Percentiles rank a stretch among this genome's conserved stretches.
These are phyloP conservation scores for Oceanodroma tethys DNA, from an alignment of 2,113 vertebrate genomes.

Conservation along the genomic window DNA sequence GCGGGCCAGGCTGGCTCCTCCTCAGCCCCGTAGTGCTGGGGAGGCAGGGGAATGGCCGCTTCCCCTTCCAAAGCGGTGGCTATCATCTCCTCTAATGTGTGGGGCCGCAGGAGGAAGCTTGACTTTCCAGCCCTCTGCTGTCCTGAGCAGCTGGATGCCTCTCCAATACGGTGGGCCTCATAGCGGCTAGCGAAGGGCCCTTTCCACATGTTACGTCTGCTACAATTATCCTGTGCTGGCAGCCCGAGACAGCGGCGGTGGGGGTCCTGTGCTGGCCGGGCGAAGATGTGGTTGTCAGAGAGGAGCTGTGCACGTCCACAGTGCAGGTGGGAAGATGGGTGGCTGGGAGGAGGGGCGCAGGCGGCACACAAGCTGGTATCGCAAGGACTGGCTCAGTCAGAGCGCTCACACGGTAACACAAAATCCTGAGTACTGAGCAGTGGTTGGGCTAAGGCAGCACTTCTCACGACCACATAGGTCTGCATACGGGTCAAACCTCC, in stretches of 20 bases:
- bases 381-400: not conserved
- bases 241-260: too few relatives aligned
- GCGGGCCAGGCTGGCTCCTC: not conserved
- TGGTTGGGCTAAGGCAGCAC: too few relatives aligned
- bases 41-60: not conserved
- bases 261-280: not conserved
- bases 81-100: not conserved
- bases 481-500: not conserved
- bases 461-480: rapidly evolving
- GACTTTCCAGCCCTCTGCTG: not conserved
- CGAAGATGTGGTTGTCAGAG: not conserved
- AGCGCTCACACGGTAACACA: not conserved
- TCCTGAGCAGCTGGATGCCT: not conserved
- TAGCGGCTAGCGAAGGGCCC: not conserved
- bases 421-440: not conserved
- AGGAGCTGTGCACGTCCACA: not conserved
- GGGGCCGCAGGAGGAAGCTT: not conserved
- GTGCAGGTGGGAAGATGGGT: too few relatives aligned
- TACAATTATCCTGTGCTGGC: not conserved
- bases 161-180: not conserved
- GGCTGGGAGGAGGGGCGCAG: not conserved
- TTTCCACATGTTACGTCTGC: not conserved
- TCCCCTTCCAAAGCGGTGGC: not conserved
- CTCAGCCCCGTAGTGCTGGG: rapidly evolving
- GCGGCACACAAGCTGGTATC: not conserved